Evolutionary conservation across 2,888 invertebrate genomes (phyloP).

Genomic region (Nomada goodeniana): DNA sequence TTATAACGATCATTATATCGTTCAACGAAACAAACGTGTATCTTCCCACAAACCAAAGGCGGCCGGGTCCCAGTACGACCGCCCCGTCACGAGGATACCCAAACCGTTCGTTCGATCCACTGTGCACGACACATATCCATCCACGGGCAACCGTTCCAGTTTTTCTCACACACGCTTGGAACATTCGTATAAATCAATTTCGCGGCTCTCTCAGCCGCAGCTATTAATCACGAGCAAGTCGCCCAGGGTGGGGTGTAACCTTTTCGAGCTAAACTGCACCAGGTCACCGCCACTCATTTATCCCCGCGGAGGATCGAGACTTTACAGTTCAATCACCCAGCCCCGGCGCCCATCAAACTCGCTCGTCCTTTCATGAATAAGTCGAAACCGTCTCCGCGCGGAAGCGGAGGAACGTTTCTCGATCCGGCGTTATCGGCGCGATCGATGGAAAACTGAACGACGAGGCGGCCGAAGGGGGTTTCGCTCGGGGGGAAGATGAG

Average conservation of each 20-base stretch:
- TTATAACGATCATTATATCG: too few species aligned
- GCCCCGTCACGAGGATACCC: too few species aligned
- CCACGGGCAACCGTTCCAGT: background rate
- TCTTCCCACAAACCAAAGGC: background rate
- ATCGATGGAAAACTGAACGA: conserved; percentile 40
- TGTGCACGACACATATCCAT: background rate
- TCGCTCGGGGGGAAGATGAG: conserved; percentile 11
- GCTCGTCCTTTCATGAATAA: conserved; percentile 46
- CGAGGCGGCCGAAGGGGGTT: background rate
- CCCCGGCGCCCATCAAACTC: conserved; percentile 12
- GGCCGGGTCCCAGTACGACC: background rate
- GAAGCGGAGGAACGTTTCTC: conserved; percentile 15
- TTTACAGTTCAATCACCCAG: conserved; percentile 45
- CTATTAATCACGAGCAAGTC: conserved; percentile 27
- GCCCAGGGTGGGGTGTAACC: background rate
- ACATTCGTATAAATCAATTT: conserved; percentile 12
- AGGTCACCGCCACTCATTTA: conserved; percentile 16
- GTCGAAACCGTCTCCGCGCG: conserved; percentile 20
- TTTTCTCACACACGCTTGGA: background rate
- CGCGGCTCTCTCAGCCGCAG: background rate
- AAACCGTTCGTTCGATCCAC: background rate
- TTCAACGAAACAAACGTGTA: too few species aligned
- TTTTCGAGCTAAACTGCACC: background rate
- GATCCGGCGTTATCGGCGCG: conserved; percentile 54
- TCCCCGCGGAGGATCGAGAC: conserved; percentile 3